Conservation (phyloP, 2,888 invertebrate genomes). For the Psylliodes chrysocephalus region DNA sequence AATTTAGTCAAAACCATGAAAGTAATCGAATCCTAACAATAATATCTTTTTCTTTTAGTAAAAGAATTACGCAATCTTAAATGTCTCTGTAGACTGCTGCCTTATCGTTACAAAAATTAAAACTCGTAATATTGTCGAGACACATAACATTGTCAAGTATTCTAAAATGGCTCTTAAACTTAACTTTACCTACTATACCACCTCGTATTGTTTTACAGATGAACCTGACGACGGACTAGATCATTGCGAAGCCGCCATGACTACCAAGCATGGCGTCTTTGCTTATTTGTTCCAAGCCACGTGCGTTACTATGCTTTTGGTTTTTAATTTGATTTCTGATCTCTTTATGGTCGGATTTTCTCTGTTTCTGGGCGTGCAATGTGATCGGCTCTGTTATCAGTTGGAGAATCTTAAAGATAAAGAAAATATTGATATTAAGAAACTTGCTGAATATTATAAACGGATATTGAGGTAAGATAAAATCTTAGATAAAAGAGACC, state of each 20-base stretch:
- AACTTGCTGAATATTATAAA: slow-evolving; percentile 1
- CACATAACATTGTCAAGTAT: no score
- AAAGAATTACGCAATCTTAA: no score
- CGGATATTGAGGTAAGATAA: slow-evolving; percentile 1
- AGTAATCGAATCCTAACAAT: no score
- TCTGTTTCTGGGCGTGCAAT: background rate
- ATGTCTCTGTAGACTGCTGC: no score
- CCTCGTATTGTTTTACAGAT: background rate
- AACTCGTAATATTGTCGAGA: no score
- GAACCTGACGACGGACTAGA: slow-evolving; percentile 8
- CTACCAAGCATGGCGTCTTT: background rate
- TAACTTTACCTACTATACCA: no score
- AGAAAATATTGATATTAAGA: background rate
- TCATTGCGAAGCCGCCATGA: slow-evolving; percentile 7
- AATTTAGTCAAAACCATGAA: no score
- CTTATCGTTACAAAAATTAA: no score
- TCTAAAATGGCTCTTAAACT: no score
- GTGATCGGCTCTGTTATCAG: slow-evolving; percentile 2
- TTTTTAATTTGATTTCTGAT: slow-evolving; percentile 6
- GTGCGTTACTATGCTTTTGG: background rate
- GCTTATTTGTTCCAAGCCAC: background rate
- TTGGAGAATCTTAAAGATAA: slow-evolving; percentile 4
- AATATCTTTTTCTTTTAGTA: no score
- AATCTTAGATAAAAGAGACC: no score
- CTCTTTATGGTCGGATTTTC: slow-evolving; percentile 5